phyloP scores from a whole-genome alignment of 1,140 invertebrate species.

The Drosophila willistoni region DNA sequence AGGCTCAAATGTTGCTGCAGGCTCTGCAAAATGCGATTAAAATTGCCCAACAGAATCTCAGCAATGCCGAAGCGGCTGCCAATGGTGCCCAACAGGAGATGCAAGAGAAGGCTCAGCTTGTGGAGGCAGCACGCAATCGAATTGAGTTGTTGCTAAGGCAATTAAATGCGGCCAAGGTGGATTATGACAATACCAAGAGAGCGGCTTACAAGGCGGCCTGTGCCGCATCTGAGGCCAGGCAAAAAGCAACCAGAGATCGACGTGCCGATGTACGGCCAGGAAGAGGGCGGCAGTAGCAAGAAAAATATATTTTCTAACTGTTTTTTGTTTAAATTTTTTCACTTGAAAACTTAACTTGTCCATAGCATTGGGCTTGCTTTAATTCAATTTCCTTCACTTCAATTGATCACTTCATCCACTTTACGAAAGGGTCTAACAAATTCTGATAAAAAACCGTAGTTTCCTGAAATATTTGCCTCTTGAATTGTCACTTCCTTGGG shows the following conservation, averaged over 20 bases:
- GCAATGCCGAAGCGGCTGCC: constrained; percentile 85
- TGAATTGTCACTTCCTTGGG: constrained; percentile 28
- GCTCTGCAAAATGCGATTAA: constrained; percentile 83
- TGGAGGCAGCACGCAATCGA: constrained; percentile 85
- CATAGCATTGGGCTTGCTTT: too few species aligned
- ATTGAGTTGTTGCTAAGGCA: constrained; percentile 85
- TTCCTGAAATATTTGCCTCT: background rate
- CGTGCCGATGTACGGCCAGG: background rate
- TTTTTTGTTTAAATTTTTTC: too few species aligned
- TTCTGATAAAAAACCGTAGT: too few species aligned
- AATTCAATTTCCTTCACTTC: too few species aligned
- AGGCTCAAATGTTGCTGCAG: constrained; percentile 84
- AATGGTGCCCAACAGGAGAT: constrained; percentile 85
- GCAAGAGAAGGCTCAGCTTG: constrained; percentile 85
- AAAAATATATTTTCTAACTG: background rate
- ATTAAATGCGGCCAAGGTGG: constrained; percentile 84
- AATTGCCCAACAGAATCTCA: constrained; percentile 84
- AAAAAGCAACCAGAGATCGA: constrained; percentile 45
- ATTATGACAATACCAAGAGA: constrained; percentile 86
- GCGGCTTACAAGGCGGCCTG: constrained; percentile 86
- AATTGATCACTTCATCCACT: too few species aligned
- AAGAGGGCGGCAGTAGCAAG: too few species aligned
- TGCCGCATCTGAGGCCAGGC: constrained; percentile 85
- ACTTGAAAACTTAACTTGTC: background rate
- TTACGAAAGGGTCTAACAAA: too few species aligned